A percentile compares a stretch with the other conserved stretches of the same genome.
phyloP scores from a whole-genome alignment of 2,888 invertebrate species.

The Microdon myrmicae region DNA sequence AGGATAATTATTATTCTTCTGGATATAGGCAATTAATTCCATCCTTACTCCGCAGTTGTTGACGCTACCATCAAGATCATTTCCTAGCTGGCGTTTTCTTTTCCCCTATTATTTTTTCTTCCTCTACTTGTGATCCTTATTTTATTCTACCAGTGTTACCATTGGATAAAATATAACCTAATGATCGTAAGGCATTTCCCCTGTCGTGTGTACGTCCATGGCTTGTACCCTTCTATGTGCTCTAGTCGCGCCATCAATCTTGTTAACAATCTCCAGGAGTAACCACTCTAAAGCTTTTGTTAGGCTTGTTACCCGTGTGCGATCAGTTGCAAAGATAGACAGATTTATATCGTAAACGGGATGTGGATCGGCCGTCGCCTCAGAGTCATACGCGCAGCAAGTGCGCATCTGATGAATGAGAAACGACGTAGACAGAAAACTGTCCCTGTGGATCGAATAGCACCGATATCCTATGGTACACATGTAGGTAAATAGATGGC shows the following conservation, averaged over 20 bases:
- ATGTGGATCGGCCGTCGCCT: neutral
- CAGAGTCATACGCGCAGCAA: slow-evolving; percentile 21
- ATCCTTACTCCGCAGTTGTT: slow-evolving; percentile 20
- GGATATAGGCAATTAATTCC: slow-evolving; percentile 50
- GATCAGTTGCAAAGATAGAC: slow-evolving; percentile 50
- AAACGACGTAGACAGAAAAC: slow-evolving; percentile 26
- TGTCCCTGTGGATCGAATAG: slow-evolving; percentile 24
- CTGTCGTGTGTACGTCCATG: slow-evolving; percentile 14
- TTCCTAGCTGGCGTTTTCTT: slow-evolving; percentile 7
- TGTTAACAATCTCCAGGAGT: slow-evolving; percentile 55
- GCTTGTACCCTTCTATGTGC: slow-evolving; percentile 38
- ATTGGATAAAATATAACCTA: slow-evolving; percentile 16
- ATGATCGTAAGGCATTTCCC: slow-evolving; percentile 13
- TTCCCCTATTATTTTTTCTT: slow-evolving; percentile 4
- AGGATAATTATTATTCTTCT: slow-evolving; percentile 52
- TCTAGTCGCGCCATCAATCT: slow-evolving; percentile 55
- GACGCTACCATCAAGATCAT: no score
- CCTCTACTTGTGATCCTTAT: no score
- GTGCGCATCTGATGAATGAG: slow-evolving; percentile 44
- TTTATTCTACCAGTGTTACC: slow-evolving; percentile 5
- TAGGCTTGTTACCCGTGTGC: slow-evolving; percentile 38
- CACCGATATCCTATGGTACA: neutral
- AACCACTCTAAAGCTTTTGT: slow-evolving; percentile 26
- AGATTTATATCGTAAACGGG: slow-evolving; percentile 34
- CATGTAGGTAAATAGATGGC: slow-evolving; percentile 31